A percentile compares a stretch with the other conserved stretches of the same genome.
phyloP scores from a whole-genome alignment of 2,888 invertebrate species.

The Metalampra italica region DNA sequence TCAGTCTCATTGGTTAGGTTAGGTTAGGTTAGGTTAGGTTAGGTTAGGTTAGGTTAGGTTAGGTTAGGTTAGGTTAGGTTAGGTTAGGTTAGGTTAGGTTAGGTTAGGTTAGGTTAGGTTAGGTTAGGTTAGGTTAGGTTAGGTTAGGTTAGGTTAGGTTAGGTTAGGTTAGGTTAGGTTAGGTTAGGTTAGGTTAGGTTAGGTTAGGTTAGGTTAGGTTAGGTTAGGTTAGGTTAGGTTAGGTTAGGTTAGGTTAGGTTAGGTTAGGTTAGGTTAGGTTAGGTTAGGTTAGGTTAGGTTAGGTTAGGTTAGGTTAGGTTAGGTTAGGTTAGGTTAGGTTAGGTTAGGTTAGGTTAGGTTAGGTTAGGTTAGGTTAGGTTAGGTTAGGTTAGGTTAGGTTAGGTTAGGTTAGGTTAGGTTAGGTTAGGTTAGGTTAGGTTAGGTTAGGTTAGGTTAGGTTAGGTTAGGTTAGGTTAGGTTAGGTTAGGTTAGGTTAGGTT shows the following conservation, averaged over 20 bases:
- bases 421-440: too few relatives aligned
- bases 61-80: conserved; percentile 13
- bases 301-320: conserved; percentile 6
- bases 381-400: too few relatives aligned
- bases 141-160: conserved; percentile 15
- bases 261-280: conserved; percentile 10
- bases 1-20: too few relatives aligned
- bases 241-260: conserved; percentile 7
- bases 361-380: conserved; percentile 12
- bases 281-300: conserved; percentile 11
- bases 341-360: conserved; percentile 13
- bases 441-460: too few relatives aligned
- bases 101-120: conserved; percentile 12
- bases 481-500: too few relatives aligned
- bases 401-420: too few relatives aligned
- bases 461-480: too few relatives aligned
- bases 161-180: conserved; percentile 9
- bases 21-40: conserved; percentile 7
- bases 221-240: conserved; percentile 6
- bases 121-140: conserved; percentile 16
- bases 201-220: conserved; percentile 4
- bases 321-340: conserved; percentile 10
- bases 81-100: conserved; percentile 13
- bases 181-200: conserved; percentile 8
- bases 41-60: conserved; percentile 13